Evolutionary conservation across 2,113 vertebrate species (phyloP).

Genomic region (Phoenicopterus ruber): DNA sequence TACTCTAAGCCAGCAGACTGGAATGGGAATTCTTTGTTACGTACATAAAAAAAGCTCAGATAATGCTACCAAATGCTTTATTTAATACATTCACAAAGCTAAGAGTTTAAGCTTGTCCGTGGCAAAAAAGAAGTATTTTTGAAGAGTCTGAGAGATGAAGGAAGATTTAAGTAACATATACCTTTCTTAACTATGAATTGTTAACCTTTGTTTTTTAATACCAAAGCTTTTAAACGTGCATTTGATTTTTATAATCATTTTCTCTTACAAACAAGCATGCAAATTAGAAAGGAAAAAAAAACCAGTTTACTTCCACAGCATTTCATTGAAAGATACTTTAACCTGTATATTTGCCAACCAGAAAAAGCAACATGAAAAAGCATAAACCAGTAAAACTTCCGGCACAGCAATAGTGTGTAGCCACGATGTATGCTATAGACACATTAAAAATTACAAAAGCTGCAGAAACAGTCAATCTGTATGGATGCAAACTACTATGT

Average conservation of each 20-base stretch:
- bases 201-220: slow-evolving; percentile 14
- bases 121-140: slow-evolving; percentile 51
- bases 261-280: background rate
- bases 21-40: slow-evolving; percentile 85
- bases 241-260: background rate
- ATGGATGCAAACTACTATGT: slow-evolving; percentile 71
- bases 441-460: slow-evolving; percentile 66
- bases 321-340: slow-evolving; percentile 23
- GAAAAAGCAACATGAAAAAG: slow-evolving; percentile 37
- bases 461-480: slow-evolving; percentile 65
- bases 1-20: slow-evolving; percentile 80
- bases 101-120: slow-evolving; percentile 70
- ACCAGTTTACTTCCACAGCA: background rate
- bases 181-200: background rate
- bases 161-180: slow-evolving; percentile 3
- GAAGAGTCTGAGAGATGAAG: slow-evolving; percentile 47
- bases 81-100: slow-evolving; percentile 74
- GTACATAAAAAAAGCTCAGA: slow-evolving; percentile 80
- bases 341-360: background rate
- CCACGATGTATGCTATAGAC: slow-evolving; percentile 19
- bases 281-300: background rate
- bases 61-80: slow-evolving; percentile 79
- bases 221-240: background rate
- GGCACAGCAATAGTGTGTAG: background rate
- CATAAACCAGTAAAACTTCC: slow-evolving; percentile 48